Base-by-base conservation (phyloP, 1,140 invertebrate species). In the Pomacea maculata region DNA sequence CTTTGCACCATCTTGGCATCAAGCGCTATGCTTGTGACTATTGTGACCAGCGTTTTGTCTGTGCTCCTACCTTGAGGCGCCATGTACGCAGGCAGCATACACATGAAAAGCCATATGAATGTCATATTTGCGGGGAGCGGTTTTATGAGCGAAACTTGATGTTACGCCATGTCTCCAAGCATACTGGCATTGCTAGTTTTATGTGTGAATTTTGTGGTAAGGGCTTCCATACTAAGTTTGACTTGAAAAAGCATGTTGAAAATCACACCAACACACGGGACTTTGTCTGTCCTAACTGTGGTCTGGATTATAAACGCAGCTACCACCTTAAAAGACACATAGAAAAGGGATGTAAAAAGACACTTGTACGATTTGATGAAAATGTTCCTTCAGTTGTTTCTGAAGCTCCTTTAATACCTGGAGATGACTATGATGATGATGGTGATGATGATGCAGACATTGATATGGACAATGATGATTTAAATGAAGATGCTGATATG, bases 161-260 rank as follows among this genome's bases (percentile, higher is more conserved):
- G 77, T 65, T 78, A 10, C 17, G 77, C 19, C 77, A 78, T 71
- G 77, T 78, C 52, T 78, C 77, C 54, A 78, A 78, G 17, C 77
- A 78, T 65, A 78, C 77, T n/a, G 77, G 77, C 19, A 78, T 78
- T 52, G 77, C 77, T 19, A 78, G 77, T 29, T 78, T 78, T 65
- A 71, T 78, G 77, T 78, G 77, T 54, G 77, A 78, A 65, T 78
- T 78, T 25, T 78, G 77, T 71, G 77, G 77, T 19, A 78, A 78
- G 25, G 77, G 77, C 67, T 78, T 78, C 52, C 77, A 78, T 57
- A 78, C 77, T 52, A 78, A 78, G 54, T 78, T 78, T 78, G 77
- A 78, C 54, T 52, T 78, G 19, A 78, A 78, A 19, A 78, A 78
- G 54, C 77, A 78, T 78, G 77, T 78, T 19, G 77, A 78, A 57